A percentile compares a stretch with the other conserved stretches of the same genome.
These are phyloP conservation scores for Ptychobarbus kaznakovi DNA, from an alignment of 2,797 vertebrate genomes.

Conservation along the genomic window DNA sequence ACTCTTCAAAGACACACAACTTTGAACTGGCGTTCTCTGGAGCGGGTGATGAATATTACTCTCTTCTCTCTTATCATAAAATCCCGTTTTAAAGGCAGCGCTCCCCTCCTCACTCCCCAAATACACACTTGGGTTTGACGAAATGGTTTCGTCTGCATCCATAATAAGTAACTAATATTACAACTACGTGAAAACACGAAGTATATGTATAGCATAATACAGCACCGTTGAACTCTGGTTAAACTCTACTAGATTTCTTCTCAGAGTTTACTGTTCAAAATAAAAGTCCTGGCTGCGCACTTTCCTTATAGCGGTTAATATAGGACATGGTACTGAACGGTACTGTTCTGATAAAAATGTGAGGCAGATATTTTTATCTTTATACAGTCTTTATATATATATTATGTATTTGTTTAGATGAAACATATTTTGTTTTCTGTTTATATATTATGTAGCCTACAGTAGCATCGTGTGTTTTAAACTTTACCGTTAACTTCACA, in stretches of 20 bases:
- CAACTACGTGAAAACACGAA: background rate
- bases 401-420: background rate
- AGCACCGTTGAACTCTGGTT: too few relatives aligned
- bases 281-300: background rate
- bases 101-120: background rate
- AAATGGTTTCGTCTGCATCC: background rate
- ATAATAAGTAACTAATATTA: background rate
- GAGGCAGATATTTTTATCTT: background rate
- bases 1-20: conserved; percentile 22
- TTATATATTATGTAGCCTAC: background rate
- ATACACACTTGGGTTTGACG: background rate
- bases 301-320: background rate
- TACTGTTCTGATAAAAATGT: background rate
- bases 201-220: background rate
- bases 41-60: background rate
- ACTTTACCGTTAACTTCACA: background rate
- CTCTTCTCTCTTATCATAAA: background rate
- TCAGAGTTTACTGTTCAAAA: background rate
- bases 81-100: background rate
- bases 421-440: background rate
- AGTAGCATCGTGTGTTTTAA: background rate
- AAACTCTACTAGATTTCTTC: background rate
- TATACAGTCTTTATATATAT: background rate
- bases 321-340: too few relatives aligned
- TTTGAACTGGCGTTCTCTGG: background rate